phyloP scores from a whole-genome alignment of 2,888 invertebrate genomes.

The Encarsia formosa region DNA sequence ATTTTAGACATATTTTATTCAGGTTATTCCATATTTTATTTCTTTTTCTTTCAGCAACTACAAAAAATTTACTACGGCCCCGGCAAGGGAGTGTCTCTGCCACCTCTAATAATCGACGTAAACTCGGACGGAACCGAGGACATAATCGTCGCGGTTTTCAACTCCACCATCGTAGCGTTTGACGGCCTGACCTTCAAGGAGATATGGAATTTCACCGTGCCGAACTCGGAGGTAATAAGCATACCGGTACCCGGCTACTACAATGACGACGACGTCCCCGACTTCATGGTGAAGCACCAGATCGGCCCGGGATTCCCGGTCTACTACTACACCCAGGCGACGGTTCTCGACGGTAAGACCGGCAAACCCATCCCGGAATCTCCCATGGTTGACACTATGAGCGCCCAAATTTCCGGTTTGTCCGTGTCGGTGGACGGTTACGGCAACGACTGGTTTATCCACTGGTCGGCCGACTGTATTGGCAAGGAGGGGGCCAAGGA shows the following conservation, averaged over 20 bases:
- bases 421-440: slow-evolving; percentile 58
- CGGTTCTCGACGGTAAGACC: slow-evolving; percentile 57
- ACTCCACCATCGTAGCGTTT: slow-evolving; percentile 68
- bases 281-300: slow-evolving; percentile 71
- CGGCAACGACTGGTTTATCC: slow-evolving; percentile 74
- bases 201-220: slow-evolving; percentile 71
- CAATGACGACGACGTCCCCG: slow-evolving; percentile 71
- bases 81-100: slow-evolving; percentile 64
- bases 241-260: slow-evolving; percentile 76
- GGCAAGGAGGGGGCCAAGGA: slow-evolving; percentile 52
- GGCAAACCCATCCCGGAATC: slow-evolving; percentile 59
- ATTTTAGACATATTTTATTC: neutral
- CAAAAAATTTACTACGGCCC: slow-evolving; percentile 57
- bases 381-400: slow-evolving; percentile 59
- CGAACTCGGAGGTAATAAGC: slow-evolving; percentile 67
- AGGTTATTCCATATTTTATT: neutral
- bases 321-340: slow-evolving; percentile 69
- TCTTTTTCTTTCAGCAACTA: slow-evolving; percentile 31
- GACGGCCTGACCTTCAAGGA: slow-evolving; percentile 64
- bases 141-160: slow-evolving; percentile 69
- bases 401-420: slow-evolving; percentile 60
- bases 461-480: slow-evolving; percentile 70
- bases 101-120: slow-evolving; percentile 66
- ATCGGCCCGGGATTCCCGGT: slow-evolving; percentile 68
- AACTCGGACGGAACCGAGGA: slow-evolving; percentile 69